A percentile compares a stretch with the other conserved stretches of the same genome.
phyloP scores from a whole-genome alignment of 2,797 vertebrate genomes.

The Martes flavigula region DNA sequence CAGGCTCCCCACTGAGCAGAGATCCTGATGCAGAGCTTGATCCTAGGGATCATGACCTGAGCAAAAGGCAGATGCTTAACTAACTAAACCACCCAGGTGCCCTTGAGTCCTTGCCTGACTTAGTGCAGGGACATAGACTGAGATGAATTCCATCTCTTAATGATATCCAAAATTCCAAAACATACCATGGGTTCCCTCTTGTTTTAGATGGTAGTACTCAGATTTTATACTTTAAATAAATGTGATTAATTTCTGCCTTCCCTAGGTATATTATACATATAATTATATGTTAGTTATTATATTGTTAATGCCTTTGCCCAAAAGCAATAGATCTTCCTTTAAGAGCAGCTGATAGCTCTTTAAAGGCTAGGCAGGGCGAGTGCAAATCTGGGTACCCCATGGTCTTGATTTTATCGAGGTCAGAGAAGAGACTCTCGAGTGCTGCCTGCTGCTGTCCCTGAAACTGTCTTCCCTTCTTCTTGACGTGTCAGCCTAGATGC shows the following conservation, averaged over 20 bases:
- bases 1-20: too few species aligned
- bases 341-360: not conserved
- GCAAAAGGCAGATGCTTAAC: too few species aligned
- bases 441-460: fast-evolving
- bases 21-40: too few species aligned
- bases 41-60: too few species aligned
- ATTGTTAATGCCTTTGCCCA: not conserved
- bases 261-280: not conserved
- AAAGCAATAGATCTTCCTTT: not conserved
- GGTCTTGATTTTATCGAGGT: not conserved
- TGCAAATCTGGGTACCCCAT: not conserved
- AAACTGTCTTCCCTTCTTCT: not conserved
- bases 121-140: not conserved
- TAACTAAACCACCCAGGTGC: too few species aligned
- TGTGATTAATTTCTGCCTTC: not conserved
- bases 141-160: not conserved
- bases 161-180: not conserved
- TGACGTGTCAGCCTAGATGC: not conserved
- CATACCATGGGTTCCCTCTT: not conserved
- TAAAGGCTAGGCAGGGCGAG: fast-evolving
- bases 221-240: not conserved
- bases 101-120: not conserved
- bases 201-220: not conserved
- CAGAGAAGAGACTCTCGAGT: not conserved
- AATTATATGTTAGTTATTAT: not conserved